Percentiles rank a stretch among this genome's conserved stretches.
Evolutionary conservation across 2,797 vertebrate species (phyloP).

Genomic region (Lagorchestes hirsutus): DNA sequence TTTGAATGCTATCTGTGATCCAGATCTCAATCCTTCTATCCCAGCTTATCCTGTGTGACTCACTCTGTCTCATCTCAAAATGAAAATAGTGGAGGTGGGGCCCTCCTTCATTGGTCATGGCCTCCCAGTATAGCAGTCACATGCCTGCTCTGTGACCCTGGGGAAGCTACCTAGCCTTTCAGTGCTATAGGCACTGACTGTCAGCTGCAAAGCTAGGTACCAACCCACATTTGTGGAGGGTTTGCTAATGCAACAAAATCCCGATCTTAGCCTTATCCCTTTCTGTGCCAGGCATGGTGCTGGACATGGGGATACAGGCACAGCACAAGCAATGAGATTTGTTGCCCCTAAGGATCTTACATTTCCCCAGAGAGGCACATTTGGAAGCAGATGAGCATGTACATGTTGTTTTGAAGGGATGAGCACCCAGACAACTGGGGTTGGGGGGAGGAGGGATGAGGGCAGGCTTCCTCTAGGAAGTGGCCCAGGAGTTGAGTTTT

Average conservation of each 20-base stretch:
- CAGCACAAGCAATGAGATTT: not conserved
- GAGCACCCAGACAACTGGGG: not conserved
- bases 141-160: not conserved
- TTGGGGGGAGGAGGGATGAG: too few relatives aligned
- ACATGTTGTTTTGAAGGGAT: not conserved
- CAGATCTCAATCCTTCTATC: not conserved
- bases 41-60: not conserved
- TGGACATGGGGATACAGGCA: not conserved
- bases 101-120: not conserved
- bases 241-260: not conserved
- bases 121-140: not conserved
- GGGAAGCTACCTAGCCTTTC: not conserved
- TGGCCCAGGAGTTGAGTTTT: too few relatives aligned
- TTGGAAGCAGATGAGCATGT: not conserved
- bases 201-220: not conserved
- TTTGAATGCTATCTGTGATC: not conserved
- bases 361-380: not conserved
- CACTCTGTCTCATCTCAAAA: not conserved
- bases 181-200: not conserved
- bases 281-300: not conserved
- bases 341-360: not conserved
- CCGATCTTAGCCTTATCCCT: not conserved
- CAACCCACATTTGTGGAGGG: not conserved
- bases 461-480: too few relatives aligned
- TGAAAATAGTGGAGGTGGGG: not conserved